These are phyloP conservation scores for Orchestes rusci DNA, from an alignment of 2,888 invertebrate genomes.

Conservation along the genomic window DNA sequence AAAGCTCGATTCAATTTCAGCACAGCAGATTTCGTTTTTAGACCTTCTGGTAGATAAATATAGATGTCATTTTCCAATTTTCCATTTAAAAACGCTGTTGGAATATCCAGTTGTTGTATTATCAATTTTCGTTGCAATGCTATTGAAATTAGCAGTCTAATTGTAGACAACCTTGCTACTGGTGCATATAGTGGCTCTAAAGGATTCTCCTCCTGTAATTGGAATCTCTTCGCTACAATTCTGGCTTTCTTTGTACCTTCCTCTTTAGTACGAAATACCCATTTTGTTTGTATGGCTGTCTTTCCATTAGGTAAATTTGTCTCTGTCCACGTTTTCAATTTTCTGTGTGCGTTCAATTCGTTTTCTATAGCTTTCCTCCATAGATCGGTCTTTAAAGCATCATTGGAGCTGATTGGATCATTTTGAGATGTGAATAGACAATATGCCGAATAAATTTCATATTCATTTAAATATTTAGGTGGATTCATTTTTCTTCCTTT, in stretches of 20 bases:
- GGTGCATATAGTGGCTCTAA: conserved; percentile 15
- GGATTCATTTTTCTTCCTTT: conserved; percentile 17
- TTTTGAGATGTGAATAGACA: conserved; percentile 14
- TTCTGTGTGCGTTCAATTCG: no score
- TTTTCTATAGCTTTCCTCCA: conserved; percentile 11
- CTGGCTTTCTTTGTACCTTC: conserved; percentile 3
- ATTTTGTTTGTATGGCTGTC: conserved; percentile 12
- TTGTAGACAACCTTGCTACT: conserved; percentile 13
- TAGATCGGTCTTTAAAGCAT: conserved; percentile 11
- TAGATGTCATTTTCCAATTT: conserved; percentile 13
- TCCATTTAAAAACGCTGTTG: conserved; percentile 13
- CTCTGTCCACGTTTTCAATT: conserved; percentile 1
- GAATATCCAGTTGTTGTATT: conserved; percentile 19
- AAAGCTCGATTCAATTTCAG: conserved; percentile 26
- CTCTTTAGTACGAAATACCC: conserved; percentile 14
- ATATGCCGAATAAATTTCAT: conserved; percentile 16
- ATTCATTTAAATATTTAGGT: conserved; percentile 16
- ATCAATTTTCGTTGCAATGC: conserved; percentile 13
- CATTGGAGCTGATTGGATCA: conserved; percentile 13
- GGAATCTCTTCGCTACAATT: conserved; percentile 16
- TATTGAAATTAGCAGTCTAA: conserved; percentile 11
- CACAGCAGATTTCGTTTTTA: conserved; percentile 6
- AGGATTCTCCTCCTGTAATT: conserved; percentile 17
- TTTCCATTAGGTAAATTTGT: conserved; percentile 6
- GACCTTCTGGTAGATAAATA: conserved; percentile 22